Conservation (phyloP, 2,113 vertebrate species). For the Cygnus atratus region DNA sequence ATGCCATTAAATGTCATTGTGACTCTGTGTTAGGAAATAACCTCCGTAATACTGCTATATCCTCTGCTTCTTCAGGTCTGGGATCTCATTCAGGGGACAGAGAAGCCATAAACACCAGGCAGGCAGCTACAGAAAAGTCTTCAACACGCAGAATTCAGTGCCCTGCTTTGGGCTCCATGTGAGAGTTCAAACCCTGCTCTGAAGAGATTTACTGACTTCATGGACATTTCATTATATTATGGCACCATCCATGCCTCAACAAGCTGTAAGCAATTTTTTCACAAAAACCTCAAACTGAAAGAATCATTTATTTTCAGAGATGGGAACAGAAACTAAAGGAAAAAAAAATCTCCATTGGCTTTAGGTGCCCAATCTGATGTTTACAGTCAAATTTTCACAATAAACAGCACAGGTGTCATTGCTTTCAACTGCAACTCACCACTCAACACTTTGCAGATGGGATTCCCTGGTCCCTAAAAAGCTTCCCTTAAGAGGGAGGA, state of each 20-base stretch:
- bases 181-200: not conserved
- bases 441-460: not conserved
- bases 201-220: not conserved
- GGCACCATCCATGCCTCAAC: not conserved
- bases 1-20: not conserved
- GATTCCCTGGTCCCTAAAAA: not conserved
- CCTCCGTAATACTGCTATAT: not conserved
- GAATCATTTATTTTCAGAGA: not conserved
- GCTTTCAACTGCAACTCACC: not conserved
- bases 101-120: not conserved
- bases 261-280: not conserved
- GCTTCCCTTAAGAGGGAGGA: not conserved
- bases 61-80: not conserved
- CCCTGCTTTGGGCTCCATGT: not conserved
- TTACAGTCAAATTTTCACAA: not conserved
- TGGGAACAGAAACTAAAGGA: not conserved
- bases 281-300: not conserved
- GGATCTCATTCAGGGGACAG: not conserved
- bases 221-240: not conserved
- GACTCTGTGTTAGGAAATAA: not conserved
- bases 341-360: not conserved
- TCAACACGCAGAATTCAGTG: not conserved
- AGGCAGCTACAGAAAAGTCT: not conserved
- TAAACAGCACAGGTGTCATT: not conserved
- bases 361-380: not conserved